Base-by-base conservation (phyloP, 30 jellyfish, hydroid and myxozoan genomes). In the Catostylus mosaicus region DNA sequence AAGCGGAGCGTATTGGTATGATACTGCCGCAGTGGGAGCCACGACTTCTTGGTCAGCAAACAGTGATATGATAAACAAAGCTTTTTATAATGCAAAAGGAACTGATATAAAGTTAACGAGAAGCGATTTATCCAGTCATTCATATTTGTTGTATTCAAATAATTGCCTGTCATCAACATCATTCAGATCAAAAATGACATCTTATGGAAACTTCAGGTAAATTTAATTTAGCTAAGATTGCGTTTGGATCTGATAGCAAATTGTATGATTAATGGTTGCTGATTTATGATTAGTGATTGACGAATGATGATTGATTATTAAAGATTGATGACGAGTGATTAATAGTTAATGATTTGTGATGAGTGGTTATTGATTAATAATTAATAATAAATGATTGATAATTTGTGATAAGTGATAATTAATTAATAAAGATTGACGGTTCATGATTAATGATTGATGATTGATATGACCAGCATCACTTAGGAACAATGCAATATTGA, bases 1-100 rank as follows among this genome's bases (percentile, higher is more conserved):
- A 6, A 50, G 77, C 68, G 92, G 85, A 24, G 0, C 60, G 10
- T 82, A 46, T 36, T 82, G 78, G 85, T 82, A 82, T 75, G 92
- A 82, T 27, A 27, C 37, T 34, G 19, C 46, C 10, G 79, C 57
- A 29, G 51, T 22, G 18, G 92, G 92, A 11, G 11, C 74, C 3
- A 82, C 84, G 10, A 54, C 92, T 19, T 43, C 77, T 19, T 37
- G 79, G 7, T 29, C 85, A 19, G 56, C 78, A 24, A 82, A 82
- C 48, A 47, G 60, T 68, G 80, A 68, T 64, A 68, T 68, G 80
- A 68, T 68, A 7, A 68, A 23, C 36, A 33, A 46, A 30, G 80
- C 65, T 34, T 68, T 68, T 36, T 36, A 32, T 36, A 46, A 68
- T 36, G 59, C 37, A 1, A 35, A 33, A 18, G 80, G 80, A 23